Base-by-base conservation (phyloP, 2,888 invertebrate genomes). In the Trachelus tabidus region DNA sequence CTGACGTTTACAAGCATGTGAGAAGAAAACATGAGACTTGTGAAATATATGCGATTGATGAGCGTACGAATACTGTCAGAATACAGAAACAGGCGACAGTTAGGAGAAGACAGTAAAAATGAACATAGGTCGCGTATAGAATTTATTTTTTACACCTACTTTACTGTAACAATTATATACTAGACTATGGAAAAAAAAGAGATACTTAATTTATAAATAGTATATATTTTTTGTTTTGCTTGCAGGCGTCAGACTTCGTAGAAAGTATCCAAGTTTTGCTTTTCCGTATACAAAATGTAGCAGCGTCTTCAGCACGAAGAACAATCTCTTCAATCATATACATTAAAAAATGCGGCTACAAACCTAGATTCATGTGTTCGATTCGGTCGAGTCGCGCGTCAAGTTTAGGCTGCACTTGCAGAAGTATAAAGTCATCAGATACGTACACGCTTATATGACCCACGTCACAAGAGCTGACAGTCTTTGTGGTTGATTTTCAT, bases 261-360 rank as follows among this genome's bases (percentile, higher is more conserved):
- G 34, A 40, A 74, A 74, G 12, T 74, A 74, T 74, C 3, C 74
- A 35, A 34, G 15, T 74, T 9, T 23, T 74, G 30, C 73, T 74
- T 85, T 82, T 74, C 81, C 81, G 23, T 86, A 85, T 79, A 83
- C 84, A 1, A 83, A 80, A 68, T 87, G 87, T 79, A 83, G 84
- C 23, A 84, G 84, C 56, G 80, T 81, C 33, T 87, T 87, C 74
- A 83, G 73, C 12, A 77, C 83, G 73, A 76, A 79, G 34, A 73
- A 79, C 30, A 83, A 82, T 76, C 79, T 86, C 12, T 76, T 77
- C 12, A 73, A 80, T 69, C 90, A 89, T 81, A 80, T 87, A 76
- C 87, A 86, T 74, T 86, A 88, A 79, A 89, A 90, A 89, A 77
- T 90, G 90, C 79, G 88, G 87, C 23, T 81, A 85, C 77, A 85